phyloP scores from a whole-genome alignment of 1,140 invertebrate species.

The Rhizoglyphus robini region DNA sequence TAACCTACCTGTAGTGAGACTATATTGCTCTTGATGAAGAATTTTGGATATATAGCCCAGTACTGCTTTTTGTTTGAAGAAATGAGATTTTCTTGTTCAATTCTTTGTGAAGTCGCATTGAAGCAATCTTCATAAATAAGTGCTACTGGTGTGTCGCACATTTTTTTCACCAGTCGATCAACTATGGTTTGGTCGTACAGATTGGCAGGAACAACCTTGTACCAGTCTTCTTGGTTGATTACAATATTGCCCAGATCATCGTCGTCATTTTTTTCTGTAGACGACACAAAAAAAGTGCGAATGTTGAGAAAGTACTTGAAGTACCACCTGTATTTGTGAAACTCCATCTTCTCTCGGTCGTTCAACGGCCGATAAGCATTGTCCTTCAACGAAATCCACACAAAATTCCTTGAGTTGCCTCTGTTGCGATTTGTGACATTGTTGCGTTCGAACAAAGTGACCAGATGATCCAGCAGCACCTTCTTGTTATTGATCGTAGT shows the following conservation, averaged over 20 bases:
- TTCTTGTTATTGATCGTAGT: slow-evolving; percentile 8
- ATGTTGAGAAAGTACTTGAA: not conserved
- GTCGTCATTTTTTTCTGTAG: not conserved
- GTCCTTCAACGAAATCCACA: not conserved
- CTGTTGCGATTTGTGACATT: not conserved
- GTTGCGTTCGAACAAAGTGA: not conserved
- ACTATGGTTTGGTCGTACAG: not conserved
- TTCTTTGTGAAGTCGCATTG: not conserved
- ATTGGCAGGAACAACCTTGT: not conserved
- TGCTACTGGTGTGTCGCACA: slow-evolving; percentile 17
- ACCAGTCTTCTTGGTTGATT: not conserved
- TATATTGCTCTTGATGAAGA: slow-evolving; percentile 17
- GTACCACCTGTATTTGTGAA: not conserved
- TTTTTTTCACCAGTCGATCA: not conserved
- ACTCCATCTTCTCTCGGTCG: not conserved
- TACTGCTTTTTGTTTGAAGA: slow-evolving; percentile 19
- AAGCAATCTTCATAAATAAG: slow-evolving; percentile 19
- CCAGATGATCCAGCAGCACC: not conserved
- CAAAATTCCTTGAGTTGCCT: slow-evolving; percentile 13
- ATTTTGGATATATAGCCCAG: slow-evolving; percentile 24
- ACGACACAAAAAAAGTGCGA: slow-evolving; percentile 1
- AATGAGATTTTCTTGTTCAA: not conserved
- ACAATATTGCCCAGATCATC: slow-evolving; percentile 10
- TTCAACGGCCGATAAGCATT: not conserved
- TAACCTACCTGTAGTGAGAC: not conserved